Evolutionary conservation across 2,888 invertebrate genomes (phyloP).

Genomic region (Panzeria rudis): DNA sequence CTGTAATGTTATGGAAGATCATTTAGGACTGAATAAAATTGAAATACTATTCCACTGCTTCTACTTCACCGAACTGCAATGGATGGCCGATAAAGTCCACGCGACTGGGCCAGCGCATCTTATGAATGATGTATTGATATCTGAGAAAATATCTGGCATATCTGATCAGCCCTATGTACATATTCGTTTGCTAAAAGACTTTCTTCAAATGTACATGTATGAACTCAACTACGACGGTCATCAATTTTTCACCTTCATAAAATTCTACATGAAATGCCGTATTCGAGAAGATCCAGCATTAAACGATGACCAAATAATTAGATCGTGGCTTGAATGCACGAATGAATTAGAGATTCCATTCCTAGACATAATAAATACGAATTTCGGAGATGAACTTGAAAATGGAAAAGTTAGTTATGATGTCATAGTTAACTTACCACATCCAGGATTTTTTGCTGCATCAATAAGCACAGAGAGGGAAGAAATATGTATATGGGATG

Average conservation of each 20-base stretch:
- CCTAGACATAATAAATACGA: constrained; percentile 81
- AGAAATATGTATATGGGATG: constrained; percentile 93
- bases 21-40: constrained; percentile 81
- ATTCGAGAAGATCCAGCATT: constrained; percentile 76
- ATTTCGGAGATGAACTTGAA: constrained; percentile 76
- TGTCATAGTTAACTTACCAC: constrained; percentile 82
- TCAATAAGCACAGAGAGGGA: constrained; percentile 90
- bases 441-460: constrained; percentile 89
- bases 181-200: constrained; percentile 85
- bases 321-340: constrained; percentile 80
- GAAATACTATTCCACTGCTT: constrained; percentile 87
- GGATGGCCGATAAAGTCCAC: constrained; percentile 92
- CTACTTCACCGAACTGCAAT: constrained; percentile 90
- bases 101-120: constrained; percentile 90
- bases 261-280: constrained; percentile 84
- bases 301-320: constrained; percentile 79
- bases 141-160: constrained; percentile 77
- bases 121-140: constrained; percentile 89
- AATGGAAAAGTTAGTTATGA: constrained; percentile 80
- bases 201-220: constrained; percentile 89
- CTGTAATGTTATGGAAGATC: constrained; percentile 82
- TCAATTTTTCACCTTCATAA: constrained; percentile 91
- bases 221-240: constrained; percentile 92
- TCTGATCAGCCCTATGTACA: constrained; percentile 82
- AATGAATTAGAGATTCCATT: constrained; percentile 84